A percentile compares a stretch with the other conserved stretches of the same genome.
These are phyloP conservation scores for Phalera bucephala DNA, from an alignment of 2,888 invertebrate species.

Conservation along the genomic window DNA sequence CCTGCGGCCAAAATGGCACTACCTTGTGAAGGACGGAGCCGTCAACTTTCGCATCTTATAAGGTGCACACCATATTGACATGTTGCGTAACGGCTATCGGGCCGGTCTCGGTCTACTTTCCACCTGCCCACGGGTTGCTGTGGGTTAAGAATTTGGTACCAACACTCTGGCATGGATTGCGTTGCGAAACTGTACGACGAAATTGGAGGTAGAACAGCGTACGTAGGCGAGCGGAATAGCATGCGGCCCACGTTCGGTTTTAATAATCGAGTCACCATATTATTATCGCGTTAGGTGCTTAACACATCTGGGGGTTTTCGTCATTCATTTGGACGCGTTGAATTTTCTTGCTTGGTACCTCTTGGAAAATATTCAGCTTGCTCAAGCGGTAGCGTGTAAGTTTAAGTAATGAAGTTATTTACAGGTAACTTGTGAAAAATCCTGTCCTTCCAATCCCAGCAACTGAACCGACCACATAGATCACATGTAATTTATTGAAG, in stretches of 20 bases:
- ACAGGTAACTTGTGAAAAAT: no score
- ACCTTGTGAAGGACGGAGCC: conserved; percentile 47
- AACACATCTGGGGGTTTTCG: neutral
- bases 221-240: conserved; percentile 59
- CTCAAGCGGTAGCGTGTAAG: no score
- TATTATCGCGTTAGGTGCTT: conserved; percentile 34
- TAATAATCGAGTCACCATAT: conserved; percentile 44
- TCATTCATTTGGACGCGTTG: neutral
- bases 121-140: conserved; percentile 70
- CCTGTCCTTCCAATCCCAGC: no score
- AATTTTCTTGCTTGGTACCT: no score
- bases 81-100: conserved; percentile 60
- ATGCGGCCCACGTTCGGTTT: conserved; percentile 47
- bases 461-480: no score
- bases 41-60: conserved; percentile 64
- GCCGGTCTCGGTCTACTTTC: conserved; percentile 68
- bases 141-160: conserved; percentile 73
- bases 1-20: no score
- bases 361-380: no score
- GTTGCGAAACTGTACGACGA: conserved; percentile 64
- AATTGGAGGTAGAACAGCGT: conserved; percentile 44
- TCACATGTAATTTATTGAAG: no score
- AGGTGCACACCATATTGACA: conserved; percentile 61
- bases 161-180: conserved; percentile 48
- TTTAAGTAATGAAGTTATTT: no score